A percentile compares a stretch with the other conserved stretches of the same genome.
phyloP scores from a whole-genome alignment of 2,797 vertebrate species.

The Capromys pilorides region DNA sequence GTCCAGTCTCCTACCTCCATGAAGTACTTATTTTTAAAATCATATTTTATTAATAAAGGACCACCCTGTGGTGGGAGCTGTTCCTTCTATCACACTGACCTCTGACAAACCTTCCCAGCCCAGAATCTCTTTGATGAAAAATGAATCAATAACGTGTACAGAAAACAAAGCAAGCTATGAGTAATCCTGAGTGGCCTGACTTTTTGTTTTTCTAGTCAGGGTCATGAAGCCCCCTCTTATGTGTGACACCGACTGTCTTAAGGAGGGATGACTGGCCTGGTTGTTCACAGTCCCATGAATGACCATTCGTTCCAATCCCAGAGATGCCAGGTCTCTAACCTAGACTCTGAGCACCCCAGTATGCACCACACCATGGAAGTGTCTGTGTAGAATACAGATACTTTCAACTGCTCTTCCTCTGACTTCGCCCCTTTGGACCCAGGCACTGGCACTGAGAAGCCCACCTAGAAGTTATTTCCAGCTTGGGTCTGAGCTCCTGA shows the following conservation, averaged over 20 bases:
- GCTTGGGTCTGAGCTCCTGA: background rate
- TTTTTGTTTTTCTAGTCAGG: background rate
- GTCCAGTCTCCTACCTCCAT: conserved; percentile 57
- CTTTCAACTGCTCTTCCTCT: background rate
- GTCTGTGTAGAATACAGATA: background rate
- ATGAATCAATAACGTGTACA: conserved; percentile 34
- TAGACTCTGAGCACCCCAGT: background rate
- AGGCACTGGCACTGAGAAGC: background rate
- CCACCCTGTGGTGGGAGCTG: conserved; percentile 70
- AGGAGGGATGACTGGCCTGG: background rate
- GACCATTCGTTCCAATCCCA: background rate
- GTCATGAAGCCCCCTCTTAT: background rate
- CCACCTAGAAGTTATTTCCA: background rate
- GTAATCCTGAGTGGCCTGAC: background rate
- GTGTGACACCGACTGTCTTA: background rate
- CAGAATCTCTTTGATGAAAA: conserved; percentile 64
- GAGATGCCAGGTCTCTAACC: background rate
- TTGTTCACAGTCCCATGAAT: background rate
- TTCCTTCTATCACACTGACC: conserved; percentile 59
- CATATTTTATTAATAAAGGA: conserved; percentile 78
- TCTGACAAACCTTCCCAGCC: conserved; percentile 52
- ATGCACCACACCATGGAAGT: background rate
- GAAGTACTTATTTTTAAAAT: conserved; percentile 73
- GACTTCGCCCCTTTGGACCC: background rate
- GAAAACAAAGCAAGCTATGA: background rate